Conservation (phyloP, 2,888 invertebrate genomes). For the Opisthograptis luteolata region DNA sequence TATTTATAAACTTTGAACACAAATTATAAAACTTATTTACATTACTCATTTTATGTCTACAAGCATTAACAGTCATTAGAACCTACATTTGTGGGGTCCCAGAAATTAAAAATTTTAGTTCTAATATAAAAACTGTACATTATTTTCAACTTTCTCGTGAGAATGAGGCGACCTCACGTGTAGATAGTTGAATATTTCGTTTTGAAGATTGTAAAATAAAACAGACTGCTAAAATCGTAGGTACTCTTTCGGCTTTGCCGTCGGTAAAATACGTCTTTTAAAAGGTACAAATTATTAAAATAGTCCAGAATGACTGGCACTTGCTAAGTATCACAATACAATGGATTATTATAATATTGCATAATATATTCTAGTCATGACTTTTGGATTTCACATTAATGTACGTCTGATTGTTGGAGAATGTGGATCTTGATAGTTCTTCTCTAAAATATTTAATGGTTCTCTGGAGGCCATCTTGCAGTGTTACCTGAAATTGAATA, state of each 20-base stretch:
- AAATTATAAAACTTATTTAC: conserved; percentile 41
- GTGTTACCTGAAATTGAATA: conserved; percentile 84
- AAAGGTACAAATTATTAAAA: conserved; percentile 19
- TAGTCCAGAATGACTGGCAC: conserved; percentile 33
- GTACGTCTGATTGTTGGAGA: conserved; percentile 77
- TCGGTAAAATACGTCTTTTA: not conserved
- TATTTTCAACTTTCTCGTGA: no score
- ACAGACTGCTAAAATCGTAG: no score
- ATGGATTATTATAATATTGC: conserved; percentile 41
- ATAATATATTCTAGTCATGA: conserved; percentile 48
- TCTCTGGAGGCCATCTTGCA: conserved; percentile 93
- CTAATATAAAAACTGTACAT: no score
- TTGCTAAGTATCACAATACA: conserved; percentile 59
- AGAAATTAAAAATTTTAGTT: no score
- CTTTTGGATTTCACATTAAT: conserved; percentile 70
- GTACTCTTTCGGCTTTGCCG: no score
- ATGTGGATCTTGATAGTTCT: conserved; percentile 87
- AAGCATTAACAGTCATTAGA: not conserved
- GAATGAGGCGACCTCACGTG: no score
- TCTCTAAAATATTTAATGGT: conserved; percentile 97
- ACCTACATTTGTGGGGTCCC: no score
- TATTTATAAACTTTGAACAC: conserved; percentile 51
- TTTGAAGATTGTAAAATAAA: no score
- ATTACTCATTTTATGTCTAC: conserved; percentile 28
- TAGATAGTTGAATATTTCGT: no score